Percentiles rank a stretch among this genome's conserved stretches.
These are phyloP conservation scores for Dasysyrphus tricinctus DNA, from an alignment of 2,888 invertebrate genomes.

Conservation along the genomic window DNA sequence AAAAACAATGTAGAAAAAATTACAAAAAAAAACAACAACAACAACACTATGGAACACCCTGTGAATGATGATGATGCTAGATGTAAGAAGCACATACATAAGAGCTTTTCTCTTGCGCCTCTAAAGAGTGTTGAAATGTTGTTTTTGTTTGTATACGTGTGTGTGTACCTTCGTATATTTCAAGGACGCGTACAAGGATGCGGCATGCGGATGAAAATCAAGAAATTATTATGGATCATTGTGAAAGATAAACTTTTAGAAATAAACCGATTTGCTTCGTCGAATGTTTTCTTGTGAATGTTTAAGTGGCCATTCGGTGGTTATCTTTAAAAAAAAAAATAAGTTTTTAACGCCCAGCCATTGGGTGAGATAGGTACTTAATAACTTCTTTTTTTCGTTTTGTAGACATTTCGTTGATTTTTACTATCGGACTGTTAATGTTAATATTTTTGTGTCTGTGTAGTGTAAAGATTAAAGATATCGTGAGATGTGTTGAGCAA, in stretches of 20 bases:
- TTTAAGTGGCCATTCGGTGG: constrained; percentile 60
- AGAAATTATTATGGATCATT: constrained; percentile 71
- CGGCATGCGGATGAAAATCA: constrained; percentile 49
- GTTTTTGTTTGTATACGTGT: neutral
- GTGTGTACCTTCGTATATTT: constrained; percentile 18
- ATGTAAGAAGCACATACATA: constrained; percentile 29
- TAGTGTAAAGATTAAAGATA: neutral
- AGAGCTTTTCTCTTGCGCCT: constrained; percentile 47
- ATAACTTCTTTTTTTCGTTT: neutral
- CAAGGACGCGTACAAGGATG: constrained; percentile 62
- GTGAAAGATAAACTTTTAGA: constrained; percentile 59
- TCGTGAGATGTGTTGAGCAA: neutral
- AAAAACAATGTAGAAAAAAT: constrained; percentile 16
- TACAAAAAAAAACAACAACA: neutral
- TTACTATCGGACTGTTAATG: neutral
- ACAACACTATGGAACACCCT: constrained; percentile 21
- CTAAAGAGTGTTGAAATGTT: constrained; percentile 54
- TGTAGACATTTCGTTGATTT: constrained; percentile 1
- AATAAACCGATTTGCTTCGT: constrained; percentile 64
- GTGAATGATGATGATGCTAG: constrained; percentile 53
- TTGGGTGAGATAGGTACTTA: constrained; percentile 11
- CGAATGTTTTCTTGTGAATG: constrained; percentile 59
- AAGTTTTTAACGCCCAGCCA: constrained; percentile 42
- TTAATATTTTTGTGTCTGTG: neutral
- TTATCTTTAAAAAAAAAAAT: constrained; percentile 52